A percentile compares a stretch with the other conserved stretches of the same genome.
Conservation (phyloP, 2,797 vertebrate genomes). For the Vespertilio murinus region DNA sequence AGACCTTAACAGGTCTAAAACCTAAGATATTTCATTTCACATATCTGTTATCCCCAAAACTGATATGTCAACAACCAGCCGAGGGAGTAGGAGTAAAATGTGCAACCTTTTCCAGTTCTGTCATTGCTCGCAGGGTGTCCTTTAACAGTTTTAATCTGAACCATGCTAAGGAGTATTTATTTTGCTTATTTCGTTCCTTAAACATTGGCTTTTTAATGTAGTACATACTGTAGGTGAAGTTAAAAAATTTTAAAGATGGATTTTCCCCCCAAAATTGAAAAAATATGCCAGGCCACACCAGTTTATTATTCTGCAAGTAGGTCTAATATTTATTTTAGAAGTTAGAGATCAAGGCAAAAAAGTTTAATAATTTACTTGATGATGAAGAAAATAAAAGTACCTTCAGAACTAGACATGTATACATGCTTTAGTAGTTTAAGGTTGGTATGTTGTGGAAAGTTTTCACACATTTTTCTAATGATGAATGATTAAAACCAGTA, state of each 20-base stretch:
- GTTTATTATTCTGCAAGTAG: neutral
- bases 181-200: conserved; percentile 35
- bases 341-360: neutral
- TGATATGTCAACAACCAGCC: neutral
- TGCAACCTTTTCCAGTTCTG: neutral
- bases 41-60: neutral
- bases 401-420: neutral
- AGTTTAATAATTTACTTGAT: neutral
- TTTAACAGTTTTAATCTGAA: conserved; percentile 16
- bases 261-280: neutral
- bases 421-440: neutral
- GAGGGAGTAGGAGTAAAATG: neutral
- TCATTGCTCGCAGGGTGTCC: neutral
- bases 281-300: neutral
- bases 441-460: neutral
- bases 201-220: conserved; percentile 28
- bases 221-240: neutral
- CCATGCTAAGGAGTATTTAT: neutral
- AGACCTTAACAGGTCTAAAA: conserved; percentile 2
- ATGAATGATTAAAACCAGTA: neutral
- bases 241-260: conserved; percentile 10
- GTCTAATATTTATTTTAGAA: neutral
- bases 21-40: neutral
- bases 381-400: neutral
- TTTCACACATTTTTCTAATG: conserved; percentile 12